Evolutionary conservation across 2,888 invertebrate species (phyloP).

Genomic region (Leptinotarsa juncta): DNA sequence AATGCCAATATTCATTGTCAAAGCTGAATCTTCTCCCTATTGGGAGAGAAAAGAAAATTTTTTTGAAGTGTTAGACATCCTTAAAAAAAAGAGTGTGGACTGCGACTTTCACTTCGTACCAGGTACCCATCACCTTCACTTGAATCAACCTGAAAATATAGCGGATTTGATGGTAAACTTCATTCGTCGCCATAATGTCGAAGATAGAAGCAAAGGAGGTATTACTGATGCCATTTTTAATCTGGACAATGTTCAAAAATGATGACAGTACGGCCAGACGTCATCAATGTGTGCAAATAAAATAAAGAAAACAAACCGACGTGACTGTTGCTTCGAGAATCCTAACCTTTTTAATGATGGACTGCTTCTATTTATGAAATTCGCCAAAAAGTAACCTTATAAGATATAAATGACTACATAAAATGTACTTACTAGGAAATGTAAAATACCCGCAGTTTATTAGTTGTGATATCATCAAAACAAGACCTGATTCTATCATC

Average conservation of each 20-base stretch:
- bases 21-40: slow-evolving; percentile 67
- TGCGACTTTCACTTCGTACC: slow-evolving; percentile 73
- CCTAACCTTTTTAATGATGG: no score
- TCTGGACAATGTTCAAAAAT: background rate
- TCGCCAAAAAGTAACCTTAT: no score
- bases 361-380: no score
- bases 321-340: no score
- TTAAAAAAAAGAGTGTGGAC: slow-evolving; percentile 68
- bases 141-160: slow-evolving; percentile 74
- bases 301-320: no score
- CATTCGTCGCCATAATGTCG: slow-evolving; percentile 48
- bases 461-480: no score
- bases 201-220: slow-evolving; percentile 49
- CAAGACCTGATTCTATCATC: no score
- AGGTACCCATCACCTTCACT: slow-evolving; percentile 80
- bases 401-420: no score
- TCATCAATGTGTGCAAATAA: no score
- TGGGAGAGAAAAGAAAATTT: slow-evolving; percentile 70
- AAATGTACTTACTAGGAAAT: no score
- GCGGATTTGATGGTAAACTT: slow-evolving; percentile 58
- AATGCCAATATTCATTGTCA: slow-evolving; percentile 73
- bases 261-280: background rate
- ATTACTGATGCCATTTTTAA: background rate
- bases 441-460: no score
- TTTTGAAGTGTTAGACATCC: slow-evolving; percentile 69